A percentile compares a stretch with the other conserved stretches of the same genome.
Conservation (phyloP, 2,888 invertebrate species). For the Drosophila hamatofila region DNA sequence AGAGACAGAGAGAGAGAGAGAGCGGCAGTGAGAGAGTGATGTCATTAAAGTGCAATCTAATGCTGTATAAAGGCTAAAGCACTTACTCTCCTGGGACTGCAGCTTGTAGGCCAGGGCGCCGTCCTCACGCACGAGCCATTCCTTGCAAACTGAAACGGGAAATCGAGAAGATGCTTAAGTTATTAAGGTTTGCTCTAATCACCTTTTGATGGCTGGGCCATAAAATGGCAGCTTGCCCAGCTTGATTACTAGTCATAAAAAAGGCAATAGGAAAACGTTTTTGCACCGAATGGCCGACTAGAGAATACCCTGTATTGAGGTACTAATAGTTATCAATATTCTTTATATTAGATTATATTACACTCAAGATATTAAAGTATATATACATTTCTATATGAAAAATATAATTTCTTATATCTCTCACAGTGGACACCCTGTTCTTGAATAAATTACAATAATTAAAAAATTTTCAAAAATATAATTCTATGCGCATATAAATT, state of each 20-base stretch:
- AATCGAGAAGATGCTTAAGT: conserved; percentile 27
- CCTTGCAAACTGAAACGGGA: conserved; percentile 89
- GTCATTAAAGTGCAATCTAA: conserved; percentile 17
- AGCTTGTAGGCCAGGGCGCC: conserved; percentile 92
- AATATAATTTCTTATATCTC: not conserved
- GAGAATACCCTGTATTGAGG: not conserved
- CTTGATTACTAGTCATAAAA: conserved; percentile 50
- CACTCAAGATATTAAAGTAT: too few relatives aligned
- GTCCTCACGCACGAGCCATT: conserved; percentile 94
- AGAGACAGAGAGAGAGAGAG: not conserved
- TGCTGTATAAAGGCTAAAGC: conserved; percentile 35
- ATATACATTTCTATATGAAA: not conserved
- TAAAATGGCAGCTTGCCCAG: conserved; percentile 40
- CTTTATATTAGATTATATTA: too few relatives aligned
- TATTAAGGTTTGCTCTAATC: conserved; percentile 51
- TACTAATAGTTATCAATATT: not conserved
- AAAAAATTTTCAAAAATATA: not conserved
- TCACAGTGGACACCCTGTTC: too few relatives aligned
- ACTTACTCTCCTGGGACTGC: conserved; percentile 92
- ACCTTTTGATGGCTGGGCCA: conserved; percentile 45
- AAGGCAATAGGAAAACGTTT: not conserved
- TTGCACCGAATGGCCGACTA: not conserved
- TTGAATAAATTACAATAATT: not conserved
- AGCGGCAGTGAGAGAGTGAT: not conserved
- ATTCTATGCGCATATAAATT: not conserved